phyloP scores from a whole-genome alignment of 2,797 vertebrate species.

The Syndactyla subalaris region DNA sequence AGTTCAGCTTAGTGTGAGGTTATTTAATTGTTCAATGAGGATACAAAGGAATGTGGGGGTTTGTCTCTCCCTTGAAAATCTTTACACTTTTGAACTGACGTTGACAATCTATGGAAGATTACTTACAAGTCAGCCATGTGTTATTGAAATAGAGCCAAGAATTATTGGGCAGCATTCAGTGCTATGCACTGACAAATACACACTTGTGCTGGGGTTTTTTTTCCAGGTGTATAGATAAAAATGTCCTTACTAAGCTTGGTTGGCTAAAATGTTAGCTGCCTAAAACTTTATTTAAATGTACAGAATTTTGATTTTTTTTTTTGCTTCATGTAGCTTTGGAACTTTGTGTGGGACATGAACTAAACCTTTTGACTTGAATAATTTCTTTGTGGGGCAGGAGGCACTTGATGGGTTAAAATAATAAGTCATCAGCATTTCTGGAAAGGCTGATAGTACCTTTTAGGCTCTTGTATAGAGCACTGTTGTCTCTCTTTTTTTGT shows the following conservation, averaged over 20 bases:
- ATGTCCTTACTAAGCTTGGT: background rate
- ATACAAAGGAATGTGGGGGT: background rate
- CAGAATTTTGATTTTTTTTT: background rate
- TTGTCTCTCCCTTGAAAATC: background rate
- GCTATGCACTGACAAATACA: background rate
- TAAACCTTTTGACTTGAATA: background rate
- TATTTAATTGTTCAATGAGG: slow-evolving; percentile 13
- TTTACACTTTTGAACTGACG: background rate
- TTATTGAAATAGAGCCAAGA: background rate
- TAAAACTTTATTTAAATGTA: background rate
- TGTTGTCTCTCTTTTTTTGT: background rate
- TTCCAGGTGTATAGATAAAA: background rate
- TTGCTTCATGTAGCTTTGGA: background rate
- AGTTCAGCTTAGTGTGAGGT: background rate
- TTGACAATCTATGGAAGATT: background rate
- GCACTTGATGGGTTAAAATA: background rate
- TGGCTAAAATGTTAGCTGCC: background rate
- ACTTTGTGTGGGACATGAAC: background rate
- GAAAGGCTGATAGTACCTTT: background rate
- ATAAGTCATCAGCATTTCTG: background rate
- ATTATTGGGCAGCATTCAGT: background rate
- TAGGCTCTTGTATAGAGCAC: background rate
- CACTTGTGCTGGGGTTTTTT: background rate
- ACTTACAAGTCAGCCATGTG: background rate
- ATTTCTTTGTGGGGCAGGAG: background rate